Evolutionary conservation across 2,888 invertebrate genomes (phyloP).

Genomic region (Eristalinus aeneus): DNA sequence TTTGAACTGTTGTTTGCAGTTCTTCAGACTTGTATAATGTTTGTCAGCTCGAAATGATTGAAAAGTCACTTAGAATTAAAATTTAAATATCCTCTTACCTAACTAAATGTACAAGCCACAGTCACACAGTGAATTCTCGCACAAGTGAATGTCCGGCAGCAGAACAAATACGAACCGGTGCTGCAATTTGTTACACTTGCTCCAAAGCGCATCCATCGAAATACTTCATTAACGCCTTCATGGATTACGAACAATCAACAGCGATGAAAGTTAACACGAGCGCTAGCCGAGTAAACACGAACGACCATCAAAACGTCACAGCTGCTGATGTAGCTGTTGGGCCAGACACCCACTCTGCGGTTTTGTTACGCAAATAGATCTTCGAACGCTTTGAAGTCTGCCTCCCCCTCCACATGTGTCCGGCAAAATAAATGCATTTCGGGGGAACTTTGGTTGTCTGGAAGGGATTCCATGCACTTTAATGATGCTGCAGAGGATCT

Average conservation of each 20-base stretch:
- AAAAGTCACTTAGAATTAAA: no score
- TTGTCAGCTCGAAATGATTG: no score
- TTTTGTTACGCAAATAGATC: no score
- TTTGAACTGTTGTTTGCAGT: no score
- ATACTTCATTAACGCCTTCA: slow-evolving; percentile 8
- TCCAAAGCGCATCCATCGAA: background rate
- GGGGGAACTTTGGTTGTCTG: background rate
- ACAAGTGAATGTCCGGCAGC: no score
- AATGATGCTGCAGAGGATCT: background rate
- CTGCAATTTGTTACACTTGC: background rate
- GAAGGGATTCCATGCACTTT: background rate
- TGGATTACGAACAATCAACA: slow-evolving; percentile 10
- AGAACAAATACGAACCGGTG: background rate
- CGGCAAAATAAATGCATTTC: background rate
- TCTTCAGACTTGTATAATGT: no score
- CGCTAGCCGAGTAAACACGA: background rate
- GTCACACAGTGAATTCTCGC: no score
- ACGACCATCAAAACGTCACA: background rate
- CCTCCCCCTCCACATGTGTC: background rate
- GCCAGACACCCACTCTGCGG: background rate
- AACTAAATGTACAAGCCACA: no score
- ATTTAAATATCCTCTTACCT: no score
- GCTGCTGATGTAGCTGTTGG: background rate
- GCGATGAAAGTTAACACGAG: slow-evolving; percentile 8
- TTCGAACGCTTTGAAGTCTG: no score